These are phyloP conservation scores for Coturnix japonica DNA, from an alignment of 2,113 vertebrate genomes.

Conservation along the genomic window DNA sequence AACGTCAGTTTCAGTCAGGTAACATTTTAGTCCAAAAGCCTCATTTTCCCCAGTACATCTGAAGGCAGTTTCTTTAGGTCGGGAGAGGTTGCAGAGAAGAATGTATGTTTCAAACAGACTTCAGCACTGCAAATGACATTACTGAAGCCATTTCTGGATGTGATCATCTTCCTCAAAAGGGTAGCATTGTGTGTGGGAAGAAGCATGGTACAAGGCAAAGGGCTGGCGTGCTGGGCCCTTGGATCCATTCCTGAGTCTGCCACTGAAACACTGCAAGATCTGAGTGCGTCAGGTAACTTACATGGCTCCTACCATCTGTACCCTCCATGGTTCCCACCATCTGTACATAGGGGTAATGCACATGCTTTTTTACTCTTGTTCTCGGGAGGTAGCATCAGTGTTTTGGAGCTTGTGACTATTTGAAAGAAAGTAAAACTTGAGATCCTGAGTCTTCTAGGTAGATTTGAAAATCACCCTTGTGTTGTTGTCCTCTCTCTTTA, in stretches of 20 bases:
- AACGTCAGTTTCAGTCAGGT: slow-evolving; percentile 39
- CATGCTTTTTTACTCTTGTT: neutral
- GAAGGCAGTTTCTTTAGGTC: slow-evolving; percentile 35
- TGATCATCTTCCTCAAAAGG: slow-evolving; percentile 45
- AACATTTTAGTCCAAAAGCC: neutral
- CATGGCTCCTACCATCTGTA: slow-evolving; percentile 47
- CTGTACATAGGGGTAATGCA: neutral
- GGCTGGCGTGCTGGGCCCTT: slow-evolving; percentile 45
- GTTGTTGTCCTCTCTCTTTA: neutral
- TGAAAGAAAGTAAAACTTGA: neutral
- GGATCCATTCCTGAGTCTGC: neutral
- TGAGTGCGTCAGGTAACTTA: slow-evolving; percentile 35
- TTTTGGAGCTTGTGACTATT: neutral
- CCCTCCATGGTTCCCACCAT: neutral
- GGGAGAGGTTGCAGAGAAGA: neutral
- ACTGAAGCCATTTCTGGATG: slow-evolving; percentile 38
- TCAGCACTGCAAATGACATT: slow-evolving; percentile 24
- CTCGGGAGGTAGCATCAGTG: neutral
- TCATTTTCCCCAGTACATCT: neutral
- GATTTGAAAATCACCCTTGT: neutral
- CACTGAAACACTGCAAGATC: neutral
- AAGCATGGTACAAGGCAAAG: slow-evolving; percentile 14
- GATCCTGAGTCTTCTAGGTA: neutral
- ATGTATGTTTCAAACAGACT: neutral
- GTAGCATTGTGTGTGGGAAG: slow-evolving; percentile 37